Percentiles rank a stretch among this genome's conserved stretches.
These are phyloP conservation scores for Calonectris borealis DNA, from an alignment of 2,113 vertebrate species.

Conservation along the genomic window DNA sequence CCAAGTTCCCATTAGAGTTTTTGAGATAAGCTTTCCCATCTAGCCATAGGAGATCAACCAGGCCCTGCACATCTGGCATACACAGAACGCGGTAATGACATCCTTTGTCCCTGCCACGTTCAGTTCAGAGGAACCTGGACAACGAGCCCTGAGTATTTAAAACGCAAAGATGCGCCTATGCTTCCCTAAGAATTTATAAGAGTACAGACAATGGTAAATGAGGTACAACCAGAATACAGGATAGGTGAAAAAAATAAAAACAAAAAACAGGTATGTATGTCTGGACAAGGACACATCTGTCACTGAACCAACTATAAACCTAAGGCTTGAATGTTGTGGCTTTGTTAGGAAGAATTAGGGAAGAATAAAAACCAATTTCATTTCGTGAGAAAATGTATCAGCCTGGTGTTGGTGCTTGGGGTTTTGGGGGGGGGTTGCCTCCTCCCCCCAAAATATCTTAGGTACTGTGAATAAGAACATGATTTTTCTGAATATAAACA, in stretches of 20 bases:
- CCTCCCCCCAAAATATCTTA: not conserved
- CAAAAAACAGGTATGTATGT: not conserved
- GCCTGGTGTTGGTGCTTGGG: not conserved
- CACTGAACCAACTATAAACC: not conserved
- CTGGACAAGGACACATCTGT: not conserved
- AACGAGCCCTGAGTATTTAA: not conserved
- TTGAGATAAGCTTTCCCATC: not conserved
- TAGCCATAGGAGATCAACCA: not conserved
- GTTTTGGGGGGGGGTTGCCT: not conserved
- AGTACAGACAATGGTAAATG: not conserved
- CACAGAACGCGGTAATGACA: not conserved
- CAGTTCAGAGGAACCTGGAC: not conserved
- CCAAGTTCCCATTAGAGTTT: not conserved
- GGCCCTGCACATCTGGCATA: not conserved
- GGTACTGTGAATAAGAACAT: not conserved
- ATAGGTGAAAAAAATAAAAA: not conserved
- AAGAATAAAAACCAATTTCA: not conserved
- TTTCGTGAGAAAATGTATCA: not conserved
- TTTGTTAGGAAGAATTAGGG: not conserved
- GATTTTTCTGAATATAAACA: not conserved
- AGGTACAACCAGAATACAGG: not conserved
- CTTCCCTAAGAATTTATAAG: not conserved
- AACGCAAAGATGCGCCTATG: not conserved
- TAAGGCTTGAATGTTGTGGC: not conserved
- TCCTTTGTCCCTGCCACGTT: not conserved